Conservation (phyloP, 2,888 invertebrate genomes). For the Pyrrhosoma nymphula region DNA sequence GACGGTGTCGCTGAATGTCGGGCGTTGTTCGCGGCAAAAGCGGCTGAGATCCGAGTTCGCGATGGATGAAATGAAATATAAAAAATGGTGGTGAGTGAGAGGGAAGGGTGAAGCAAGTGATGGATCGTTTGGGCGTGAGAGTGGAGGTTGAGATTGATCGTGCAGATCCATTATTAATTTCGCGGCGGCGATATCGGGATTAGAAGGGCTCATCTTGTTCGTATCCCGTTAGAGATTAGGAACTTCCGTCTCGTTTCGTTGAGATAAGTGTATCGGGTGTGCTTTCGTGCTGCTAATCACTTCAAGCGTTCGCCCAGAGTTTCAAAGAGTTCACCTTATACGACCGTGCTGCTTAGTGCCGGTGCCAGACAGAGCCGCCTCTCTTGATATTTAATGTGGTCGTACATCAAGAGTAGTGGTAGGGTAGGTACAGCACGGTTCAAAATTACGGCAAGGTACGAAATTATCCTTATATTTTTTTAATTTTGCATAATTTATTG, state of each 20-base stretch:
- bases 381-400: no score
- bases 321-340: no score
- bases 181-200: not conserved
- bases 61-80: not conserved
- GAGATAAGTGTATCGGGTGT: not conserved
- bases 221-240: not conserved
- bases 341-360: no score
- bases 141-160: not conserved
- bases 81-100: not conserved
- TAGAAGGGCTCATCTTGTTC: not conserved
- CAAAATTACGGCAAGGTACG: no score
- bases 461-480: no score
- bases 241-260: not conserved
- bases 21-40: not conserved
- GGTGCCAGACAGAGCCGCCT: no score
- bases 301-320: no score
- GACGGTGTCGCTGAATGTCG: not conserved
- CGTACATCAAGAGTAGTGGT: no score
- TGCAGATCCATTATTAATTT: not conserved
- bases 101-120: not conserved
- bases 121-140: slow-evolving; percentile 9
- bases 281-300: not conserved
- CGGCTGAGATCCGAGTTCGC: not conserved
- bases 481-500: no score
- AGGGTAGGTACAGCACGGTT: no score